Evolutionary conservation across 2,797 vertebrate genomes (phyloP).

Genomic region (Acropternis orthonyx): DNA sequence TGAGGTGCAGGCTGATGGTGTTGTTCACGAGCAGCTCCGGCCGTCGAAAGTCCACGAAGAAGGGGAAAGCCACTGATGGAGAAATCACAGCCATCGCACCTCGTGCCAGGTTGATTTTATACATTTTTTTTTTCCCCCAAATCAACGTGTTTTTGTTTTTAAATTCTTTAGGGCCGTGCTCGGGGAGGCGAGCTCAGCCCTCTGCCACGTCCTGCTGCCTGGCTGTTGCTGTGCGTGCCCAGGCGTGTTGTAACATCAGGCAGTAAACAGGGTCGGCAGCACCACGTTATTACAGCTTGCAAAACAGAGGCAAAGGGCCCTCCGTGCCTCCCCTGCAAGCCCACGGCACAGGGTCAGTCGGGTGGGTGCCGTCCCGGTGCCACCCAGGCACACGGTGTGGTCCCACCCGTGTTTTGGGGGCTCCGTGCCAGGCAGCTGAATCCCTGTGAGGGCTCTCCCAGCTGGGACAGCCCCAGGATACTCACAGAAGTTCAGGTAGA

Average conservation of each 20-base stretch:
- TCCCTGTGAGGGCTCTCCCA: accelerated
- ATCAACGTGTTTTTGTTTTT: accelerated
- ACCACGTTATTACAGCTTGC: background rate
- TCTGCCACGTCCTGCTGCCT: background rate
- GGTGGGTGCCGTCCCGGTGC: accelerated
- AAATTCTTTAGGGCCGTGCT: background rate
- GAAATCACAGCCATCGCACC: background rate
- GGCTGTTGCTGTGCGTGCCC: background rate
- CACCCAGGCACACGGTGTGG: background rate
- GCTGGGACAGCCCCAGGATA: background rate
- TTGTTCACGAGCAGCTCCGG: constrained; percentile 11
- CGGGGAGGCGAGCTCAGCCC: background rate
- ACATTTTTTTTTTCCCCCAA: background rate
- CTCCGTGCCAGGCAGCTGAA: background rate
- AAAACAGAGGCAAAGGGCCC: background rate
- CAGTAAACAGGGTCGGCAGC: background rate
- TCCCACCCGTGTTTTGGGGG: background rate
- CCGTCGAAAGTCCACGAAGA: background rate
- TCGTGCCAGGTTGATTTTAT: accelerated
- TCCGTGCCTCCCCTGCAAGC: background rate
- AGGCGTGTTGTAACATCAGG: background rate
- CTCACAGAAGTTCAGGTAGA: constrained; percentile 86
- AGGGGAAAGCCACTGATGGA: background rate
- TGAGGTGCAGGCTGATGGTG: constrained; percentile 24
- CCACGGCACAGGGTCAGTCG: background rate